A percentile compares a stretch with the other conserved stretches of the same genome.
phyloP scores from a whole-genome alignment of 2,797 vertebrate genomes.

The Spondyliosoma cantharus region DNA sequence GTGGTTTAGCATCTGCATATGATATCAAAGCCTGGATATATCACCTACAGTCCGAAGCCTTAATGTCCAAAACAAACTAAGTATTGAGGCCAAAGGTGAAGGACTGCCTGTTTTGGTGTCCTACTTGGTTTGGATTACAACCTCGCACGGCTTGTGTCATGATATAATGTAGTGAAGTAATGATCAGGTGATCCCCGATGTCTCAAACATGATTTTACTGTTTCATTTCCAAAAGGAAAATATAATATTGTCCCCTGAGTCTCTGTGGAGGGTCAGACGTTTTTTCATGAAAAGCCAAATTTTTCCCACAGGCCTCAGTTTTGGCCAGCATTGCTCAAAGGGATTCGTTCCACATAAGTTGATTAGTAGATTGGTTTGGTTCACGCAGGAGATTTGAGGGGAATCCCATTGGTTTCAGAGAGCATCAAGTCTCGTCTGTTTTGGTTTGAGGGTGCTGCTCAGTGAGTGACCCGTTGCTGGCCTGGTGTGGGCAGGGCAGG shows the following conservation, averaged over 20 bases:
- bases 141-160: constrained; percentile 7
- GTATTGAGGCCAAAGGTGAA: constrained; percentile 20
- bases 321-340: constrained; percentile 8
- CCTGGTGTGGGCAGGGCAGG: not conserved
- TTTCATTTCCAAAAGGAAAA: not conserved
- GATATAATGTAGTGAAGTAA: not conserved
- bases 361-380: constrained; percentile 45
- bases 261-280: not conserved
- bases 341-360: constrained; percentile 45
- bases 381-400: constrained; percentile 47
- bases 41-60: not conserved
- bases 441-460: constrained; percentile 21
- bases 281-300: constrained; percentile 12
- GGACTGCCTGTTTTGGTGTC: constrained; percentile 1
- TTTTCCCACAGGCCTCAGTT: constrained; percentile 17
- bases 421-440: constrained; percentile 33
- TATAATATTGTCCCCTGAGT: not conserved
- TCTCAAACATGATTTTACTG: not conserved
- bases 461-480: constrained; percentile 30
- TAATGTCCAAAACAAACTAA: constrained; percentile 27
- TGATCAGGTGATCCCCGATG: constrained; percentile 17
- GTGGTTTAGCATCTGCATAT: not conserved
- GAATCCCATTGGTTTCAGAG: constrained; percentile 52
- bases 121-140: not conserved
- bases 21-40: not conserved